These are phyloP conservation scores for Sebastes alutus DNA, from an alignment of 2,797 vertebrate genomes.

Conservation along the genomic window DNA sequence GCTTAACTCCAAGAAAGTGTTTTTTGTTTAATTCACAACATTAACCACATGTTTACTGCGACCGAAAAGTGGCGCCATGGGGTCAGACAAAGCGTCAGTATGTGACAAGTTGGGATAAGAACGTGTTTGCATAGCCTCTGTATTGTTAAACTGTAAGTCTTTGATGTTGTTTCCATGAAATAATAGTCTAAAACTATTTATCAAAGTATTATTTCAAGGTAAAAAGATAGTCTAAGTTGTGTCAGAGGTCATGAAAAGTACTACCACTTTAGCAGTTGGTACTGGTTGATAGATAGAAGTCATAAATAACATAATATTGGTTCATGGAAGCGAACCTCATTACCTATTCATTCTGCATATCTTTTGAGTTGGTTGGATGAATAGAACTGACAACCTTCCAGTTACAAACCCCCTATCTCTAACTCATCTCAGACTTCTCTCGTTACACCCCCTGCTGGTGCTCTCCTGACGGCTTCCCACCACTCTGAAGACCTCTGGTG, in stretches of 20 bases:
- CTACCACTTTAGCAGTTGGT: background rate
- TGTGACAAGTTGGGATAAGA: too few relatives aligned
- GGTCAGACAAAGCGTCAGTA: too few relatives aligned
- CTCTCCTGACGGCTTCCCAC: slow-evolving; percentile 19
- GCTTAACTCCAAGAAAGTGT: too few relatives aligned
- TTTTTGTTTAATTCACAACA: too few relatives aligned
- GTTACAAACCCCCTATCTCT: slow-evolving; percentile 8
- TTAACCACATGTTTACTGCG: too few relatives aligned
- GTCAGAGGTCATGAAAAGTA: slow-evolving; percentile 14
- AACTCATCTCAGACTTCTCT: slow-evolving; percentile 21
- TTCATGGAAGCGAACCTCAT: slow-evolving; percentile 17
- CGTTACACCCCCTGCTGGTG: slow-evolving; percentile 17
- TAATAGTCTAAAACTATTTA: background rate
- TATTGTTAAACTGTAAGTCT: background rate
- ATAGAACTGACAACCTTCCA: slow-evolving; percentile 31
- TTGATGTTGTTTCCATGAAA: background rate
- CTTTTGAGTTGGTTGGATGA: slow-evolving; percentile 31
- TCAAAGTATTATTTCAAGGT: background rate
- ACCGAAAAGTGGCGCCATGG: too few relatives aligned
- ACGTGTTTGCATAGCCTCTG: background rate
- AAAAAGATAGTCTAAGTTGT: background rate
- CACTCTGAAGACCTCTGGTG: slow-evolving; percentile 8
- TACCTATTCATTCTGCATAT: slow-evolving; percentile 36
- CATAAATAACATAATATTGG: slow-evolving; percentile 34
- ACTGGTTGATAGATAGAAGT: background rate